Evolutionary conservation across 2,797 vertebrate species (phyloP), one percentile per base, ranked within the genome.

Genomic region (Thalassophryne amazonica): DNA sequence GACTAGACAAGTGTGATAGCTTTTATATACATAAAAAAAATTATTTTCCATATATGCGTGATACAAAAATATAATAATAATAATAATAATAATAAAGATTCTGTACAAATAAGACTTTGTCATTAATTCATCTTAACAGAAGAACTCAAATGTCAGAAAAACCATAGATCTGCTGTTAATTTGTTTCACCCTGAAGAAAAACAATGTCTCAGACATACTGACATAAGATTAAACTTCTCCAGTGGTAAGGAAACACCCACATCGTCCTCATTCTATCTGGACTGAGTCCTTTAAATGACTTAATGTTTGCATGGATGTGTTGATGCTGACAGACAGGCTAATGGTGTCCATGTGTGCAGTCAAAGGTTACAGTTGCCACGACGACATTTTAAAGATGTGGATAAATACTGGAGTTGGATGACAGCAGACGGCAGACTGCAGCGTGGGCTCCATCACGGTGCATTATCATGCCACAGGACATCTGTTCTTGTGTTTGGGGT

Each of bases 51-150:
- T 40, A 15, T 33, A 46, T 5, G 13, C 33, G 59, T 45, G 64
- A 50, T 55, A 68, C 7, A 32, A 69, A 77, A 73, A 71, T 70
- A 76, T 46, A 61, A 51, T 62, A 59, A 55, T 41, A 60, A 17
- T 38, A 56, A 24, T 50, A 61, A 30, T 58, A 54, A 7, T 54
- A 24, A 40, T 42, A 46, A 21, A 50, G 35, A 69, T 45, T 57
- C 46, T 11, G 38, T 37, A 64, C 5, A 43, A 21, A 47, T 18
- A 54, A 28, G 3, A 37, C 17, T 1, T 17, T 54, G 18, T 14
- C n/a, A 35, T 35, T 10, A 24, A 30, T 60, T 37, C 24, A 70
- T 47, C 43, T 45, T 34, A 28, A 30, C 25, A 48, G 13, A 58
- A 38, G 5, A 41, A 43, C 12, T 10, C 1, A 12, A 19, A 31